A percentile compares a stretch with the other conserved stretches of the same genome.
Conservation (phyloP, 1,140 invertebrate genomes). For the Teleopsis dalmanni region DNA sequence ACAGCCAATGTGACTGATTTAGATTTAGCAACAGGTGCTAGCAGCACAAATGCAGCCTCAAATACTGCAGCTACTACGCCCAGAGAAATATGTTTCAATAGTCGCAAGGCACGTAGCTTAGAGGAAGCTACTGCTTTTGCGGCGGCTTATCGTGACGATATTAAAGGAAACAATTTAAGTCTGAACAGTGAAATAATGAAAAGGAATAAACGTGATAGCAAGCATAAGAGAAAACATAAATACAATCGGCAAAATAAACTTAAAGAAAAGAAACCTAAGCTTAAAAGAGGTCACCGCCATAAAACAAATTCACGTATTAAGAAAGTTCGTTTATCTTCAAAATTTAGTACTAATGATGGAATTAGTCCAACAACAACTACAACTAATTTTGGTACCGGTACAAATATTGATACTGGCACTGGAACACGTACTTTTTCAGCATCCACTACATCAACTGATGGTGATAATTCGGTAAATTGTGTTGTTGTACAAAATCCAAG, state of each 20-base stretch:
- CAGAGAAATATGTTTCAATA: constrained; percentile 29
- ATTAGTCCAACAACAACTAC: background rate
- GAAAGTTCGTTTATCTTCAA: no score
- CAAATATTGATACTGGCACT: background rate
- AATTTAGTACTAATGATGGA: background rate
- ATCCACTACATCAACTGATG: background rate
- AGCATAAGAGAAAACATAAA: no score
- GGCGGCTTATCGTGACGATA: constrained; percentile 8
- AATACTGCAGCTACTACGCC: constrained; percentile 14
- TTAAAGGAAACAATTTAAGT: background rate
- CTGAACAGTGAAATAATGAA: background rate
- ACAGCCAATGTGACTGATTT: background rate
- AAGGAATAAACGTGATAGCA: no score
- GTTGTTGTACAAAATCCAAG: constrained; percentile 23
- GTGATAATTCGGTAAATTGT: constrained; percentile 16
- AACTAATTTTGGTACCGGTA: background rate
- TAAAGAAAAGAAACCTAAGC: no score
- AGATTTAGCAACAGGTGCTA: background rate
- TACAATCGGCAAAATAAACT: no score
- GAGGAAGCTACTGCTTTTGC: constrained; percentile 1
- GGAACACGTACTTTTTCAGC: background rate
- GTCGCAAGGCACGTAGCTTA: constrained; percentile 20
- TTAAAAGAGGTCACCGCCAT: no score
- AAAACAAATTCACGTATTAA: no score
- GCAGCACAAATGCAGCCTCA: constrained; percentile 15